These are phyloP conservation scores for Uria lomvia DNA, from an alignment of 2,113 vertebrate species.

Conservation along the genomic window DNA sequence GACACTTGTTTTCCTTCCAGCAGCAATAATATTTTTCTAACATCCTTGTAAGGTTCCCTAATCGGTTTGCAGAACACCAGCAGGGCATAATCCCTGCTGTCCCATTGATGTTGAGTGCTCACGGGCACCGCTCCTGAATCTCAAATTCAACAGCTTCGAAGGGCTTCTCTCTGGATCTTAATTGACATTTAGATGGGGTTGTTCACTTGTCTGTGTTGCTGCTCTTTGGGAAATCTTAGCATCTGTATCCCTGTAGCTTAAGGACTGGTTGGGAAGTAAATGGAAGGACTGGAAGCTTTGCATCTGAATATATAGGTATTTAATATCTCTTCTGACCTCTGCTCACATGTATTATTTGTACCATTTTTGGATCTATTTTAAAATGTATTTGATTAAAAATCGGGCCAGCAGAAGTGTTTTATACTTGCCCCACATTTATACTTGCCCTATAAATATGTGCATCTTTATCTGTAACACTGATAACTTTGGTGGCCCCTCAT, in stretches of 20 bases:
- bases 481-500: not conserved
- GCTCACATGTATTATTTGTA: not conserved
- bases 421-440: not conserved
- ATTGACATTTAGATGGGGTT: not conserved
- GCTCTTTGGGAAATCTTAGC: not conserved
- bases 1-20: not conserved
- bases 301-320: not conserved
- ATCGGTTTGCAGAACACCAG: not conserved
- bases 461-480: not conserved
- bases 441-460: not conserved
- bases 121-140: not conserved
- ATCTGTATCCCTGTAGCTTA: not conserved
- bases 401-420: not conserved
- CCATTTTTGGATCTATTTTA: not conserved
- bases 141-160: not conserved
- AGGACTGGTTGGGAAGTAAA: not conserved
- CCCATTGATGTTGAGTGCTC: not conserved
- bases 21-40: not conserved
- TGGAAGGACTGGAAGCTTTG: not conserved
- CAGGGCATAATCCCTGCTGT: not conserved
- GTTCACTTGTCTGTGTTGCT: not conserved
- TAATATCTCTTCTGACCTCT: not conserved
- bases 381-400: not conserved
- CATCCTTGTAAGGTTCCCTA: not conserved
- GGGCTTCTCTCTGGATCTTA: not conserved